These are phyloP conservation scores for Ditula angustiorana DNA, from an alignment of 2,888 invertebrate genomes.

Conservation along the genomic window DNA sequence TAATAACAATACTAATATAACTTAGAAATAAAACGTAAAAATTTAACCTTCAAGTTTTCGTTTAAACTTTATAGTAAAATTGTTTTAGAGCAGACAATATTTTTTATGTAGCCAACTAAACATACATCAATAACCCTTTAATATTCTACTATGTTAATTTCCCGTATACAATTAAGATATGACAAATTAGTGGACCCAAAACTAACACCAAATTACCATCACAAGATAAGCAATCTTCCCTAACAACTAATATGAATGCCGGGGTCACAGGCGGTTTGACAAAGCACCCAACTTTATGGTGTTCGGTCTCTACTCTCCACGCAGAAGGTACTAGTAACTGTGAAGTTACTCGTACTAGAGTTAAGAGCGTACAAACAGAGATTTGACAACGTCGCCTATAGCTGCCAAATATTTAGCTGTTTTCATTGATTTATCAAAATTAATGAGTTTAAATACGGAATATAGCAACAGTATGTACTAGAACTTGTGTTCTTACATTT, in stretches of 20 bases:
- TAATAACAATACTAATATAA: too few species aligned
- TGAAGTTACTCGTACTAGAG: neutral
- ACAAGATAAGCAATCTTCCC: slow-evolving; percentile 11
- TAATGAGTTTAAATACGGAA: too few species aligned
- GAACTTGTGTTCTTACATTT: too few species aligned
- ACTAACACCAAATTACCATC: slow-evolving; percentile 9
- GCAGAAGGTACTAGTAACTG: neutral
- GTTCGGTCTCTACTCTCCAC: slow-evolving; percentile 1
- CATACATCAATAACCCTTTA: neutral
- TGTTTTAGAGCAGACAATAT: neutral
- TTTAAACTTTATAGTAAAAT: too few species aligned
- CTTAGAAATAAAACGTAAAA: too few species aligned
- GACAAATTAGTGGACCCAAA: slow-evolving; percentile 4
- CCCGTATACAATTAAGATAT: neutral
- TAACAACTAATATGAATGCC: slow-evolving; percentile 5
- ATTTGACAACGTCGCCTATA: too few species aligned
- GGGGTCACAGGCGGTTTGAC: slow-evolving; percentile 2
- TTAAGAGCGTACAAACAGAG: too few species aligned
- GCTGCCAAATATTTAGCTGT: too few species aligned
- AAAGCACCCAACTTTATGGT: slow-evolving; percentile 11
- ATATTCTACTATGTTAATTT: neutral
- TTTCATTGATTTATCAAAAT: neutral
- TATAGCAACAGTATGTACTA: too few species aligned
- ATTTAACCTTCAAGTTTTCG: too few species aligned
- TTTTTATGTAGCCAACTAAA: neutral